Base-by-base conservation (phyloP, 2,888 invertebrate species). In the Pogonocherus hispidulus region DNA sequence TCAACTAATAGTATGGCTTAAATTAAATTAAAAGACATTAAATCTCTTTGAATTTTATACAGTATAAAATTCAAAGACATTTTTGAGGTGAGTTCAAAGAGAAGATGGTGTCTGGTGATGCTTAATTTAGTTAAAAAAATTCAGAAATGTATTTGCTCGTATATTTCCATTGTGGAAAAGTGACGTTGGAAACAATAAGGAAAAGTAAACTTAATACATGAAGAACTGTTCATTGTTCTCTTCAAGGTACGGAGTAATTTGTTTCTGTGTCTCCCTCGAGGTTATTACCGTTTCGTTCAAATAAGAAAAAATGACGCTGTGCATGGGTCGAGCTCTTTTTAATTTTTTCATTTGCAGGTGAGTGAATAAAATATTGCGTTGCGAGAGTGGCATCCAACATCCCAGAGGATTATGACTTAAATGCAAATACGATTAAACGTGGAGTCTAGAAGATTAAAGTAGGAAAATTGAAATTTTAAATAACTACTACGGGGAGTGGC, bases 371-470 rank as follows among this genome's bases (percentile, higher is more conserved):
- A 62, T 51, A 51, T 62, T 51, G 6, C 35, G 20, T 8, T n/a
- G 19, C 62, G 49, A 51, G 44, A 32, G 37, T 49, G 51, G 51
- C 62, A 35, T n/a, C 32, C 22, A 37, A 37, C 62, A 37, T 51
- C 62, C 49, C 55, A 18, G 35, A 19, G 54, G 63, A 56, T 67
- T 63, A 63, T 63, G 56, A 62, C 67, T 68, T 68, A 52, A 68
- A 68, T 68, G 67, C 67, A 63, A 63, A 68, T 68, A 63, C 63
- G 63, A 68, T 68, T 68, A 68, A 63, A 57, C 16, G 37, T 44
- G 46, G 52, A 19, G 51, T 51, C 67, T 57, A 68, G 52, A 49
- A 64, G 67, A 68, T 64, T 64, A 64, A 68, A 63, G 63, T 46
- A 52, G 52, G 18, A 64, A 68, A 68, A 63, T 64, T 64, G 49